phyloP scores from a whole-genome alignment of 2,888 invertebrate genomes.

The Ernsta delagoae region DNA sequence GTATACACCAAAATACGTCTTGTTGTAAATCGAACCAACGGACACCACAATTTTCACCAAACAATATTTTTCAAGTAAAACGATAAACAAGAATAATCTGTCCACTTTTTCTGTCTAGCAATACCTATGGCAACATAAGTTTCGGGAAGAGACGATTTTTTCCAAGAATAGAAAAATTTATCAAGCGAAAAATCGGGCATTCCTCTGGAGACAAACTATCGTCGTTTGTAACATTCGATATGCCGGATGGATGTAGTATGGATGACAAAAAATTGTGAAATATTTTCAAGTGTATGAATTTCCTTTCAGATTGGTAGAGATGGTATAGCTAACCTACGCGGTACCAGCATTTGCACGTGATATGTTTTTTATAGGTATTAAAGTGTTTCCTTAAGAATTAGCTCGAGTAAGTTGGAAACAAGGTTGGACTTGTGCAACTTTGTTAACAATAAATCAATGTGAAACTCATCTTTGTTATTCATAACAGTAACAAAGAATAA shows the following conservation, averaged over 20 bases:
- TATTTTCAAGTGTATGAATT: slow-evolving; percentile 5
- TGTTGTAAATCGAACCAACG: not conserved
- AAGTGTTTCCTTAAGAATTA: too few relatives aligned
- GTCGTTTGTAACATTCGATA: slow-evolving; percentile 18
- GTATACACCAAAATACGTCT: too few relatives aligned
- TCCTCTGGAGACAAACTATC: slow-evolving; percentile 32
- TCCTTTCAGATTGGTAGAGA: not conserved
- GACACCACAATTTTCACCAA: not conserved
- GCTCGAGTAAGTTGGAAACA: too few relatives aligned
- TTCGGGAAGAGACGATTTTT: slow-evolving; percentile 14
- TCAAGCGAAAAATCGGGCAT: slow-evolving; percentile 40
- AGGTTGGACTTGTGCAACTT: too few relatives aligned
- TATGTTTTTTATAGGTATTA: too few relatives aligned
- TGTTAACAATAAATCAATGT: too few relatives aligned
- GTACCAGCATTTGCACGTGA: too few relatives aligned
- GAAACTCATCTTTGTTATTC: too few relatives aligned
- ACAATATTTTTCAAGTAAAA: slow-evolving; percentile 4
- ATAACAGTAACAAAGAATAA: too few relatives aligned
- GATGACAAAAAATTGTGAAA: slow-evolving; percentile 9
- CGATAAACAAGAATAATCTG: slow-evolving; percentile 9
- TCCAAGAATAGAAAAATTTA: slow-evolving; percentile 28
- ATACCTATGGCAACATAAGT: slow-evolving; percentile 14
- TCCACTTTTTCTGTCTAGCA: not conserved
- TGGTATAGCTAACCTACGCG: too few relatives aligned
- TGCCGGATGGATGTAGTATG: slow-evolving; percentile 1